Percentiles rank a stretch among this genome's conserved stretches.
Evolutionary conservation across 2,113 vertebrate species (phyloP).

Genomic region (Trichomycterus rosablanca): DNA sequence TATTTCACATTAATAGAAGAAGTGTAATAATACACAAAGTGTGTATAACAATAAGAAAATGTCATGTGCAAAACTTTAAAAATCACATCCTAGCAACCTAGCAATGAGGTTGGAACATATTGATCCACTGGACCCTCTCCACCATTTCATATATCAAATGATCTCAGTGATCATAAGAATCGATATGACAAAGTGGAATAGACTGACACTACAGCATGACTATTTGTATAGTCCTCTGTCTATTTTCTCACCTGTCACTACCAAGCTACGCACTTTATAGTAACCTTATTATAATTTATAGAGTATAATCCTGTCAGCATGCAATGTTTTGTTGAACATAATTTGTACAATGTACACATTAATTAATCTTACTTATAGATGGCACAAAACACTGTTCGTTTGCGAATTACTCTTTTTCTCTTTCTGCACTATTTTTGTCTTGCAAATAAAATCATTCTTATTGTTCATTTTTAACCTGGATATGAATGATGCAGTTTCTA

Average conservation of each 20-base stretch:
- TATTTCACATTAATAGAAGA: too few relatives aligned
- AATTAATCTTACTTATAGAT: too few relatives aligned
- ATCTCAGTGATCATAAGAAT: slow-evolving; percentile 49
- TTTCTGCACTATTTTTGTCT: too few relatives aligned
- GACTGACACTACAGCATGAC: slow-evolving; percentile 61
- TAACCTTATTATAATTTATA: slow-evolving; percentile 31
- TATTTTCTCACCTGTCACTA: slow-evolving; percentile 53
- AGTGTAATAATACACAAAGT: not conserved
- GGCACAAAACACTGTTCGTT: too few relatives aligned
- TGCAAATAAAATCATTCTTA: too few relatives aligned
- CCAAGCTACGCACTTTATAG: slow-evolving; percentile 38
- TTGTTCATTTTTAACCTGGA: too few relatives aligned
- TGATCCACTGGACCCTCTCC: slow-evolving; percentile 48
- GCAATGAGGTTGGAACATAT: slow-evolving; percentile 58
- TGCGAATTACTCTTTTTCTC: too few relatives aligned
- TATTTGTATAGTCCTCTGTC: slow-evolving; percentile 53
- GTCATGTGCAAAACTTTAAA: slow-evolving; percentile 46
- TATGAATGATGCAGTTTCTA: too few relatives aligned
- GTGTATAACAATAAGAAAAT: slow-evolving; percentile 12
- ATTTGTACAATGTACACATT: too few relatives aligned
- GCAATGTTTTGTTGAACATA: slow-evolving; percentile 20
- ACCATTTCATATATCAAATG: slow-evolving; percentile 65
- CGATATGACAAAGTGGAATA: slow-evolving; percentile 61
- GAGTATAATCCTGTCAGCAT: slow-evolving; percentile 24
- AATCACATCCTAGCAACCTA: slow-evolving; percentile 45